Evolutionary conservation across 37 sponge, comb jelly and placozoan species (phyloP), one percentile per base, ranked within the genome.

Genomic region (Dysidea cf. avara): DNA sequence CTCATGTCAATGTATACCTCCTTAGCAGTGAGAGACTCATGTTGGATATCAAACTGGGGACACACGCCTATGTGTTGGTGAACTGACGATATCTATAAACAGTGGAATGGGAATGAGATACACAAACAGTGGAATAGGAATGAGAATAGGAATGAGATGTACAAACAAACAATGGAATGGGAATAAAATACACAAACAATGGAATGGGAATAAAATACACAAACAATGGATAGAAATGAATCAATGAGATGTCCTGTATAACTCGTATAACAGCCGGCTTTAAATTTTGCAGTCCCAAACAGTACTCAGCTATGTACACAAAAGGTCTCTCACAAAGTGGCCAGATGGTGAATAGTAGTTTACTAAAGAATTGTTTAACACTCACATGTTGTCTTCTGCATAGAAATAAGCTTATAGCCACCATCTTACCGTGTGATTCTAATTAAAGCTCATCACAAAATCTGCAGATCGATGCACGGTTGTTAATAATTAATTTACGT

Each of bases 1-100:
- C 38, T 43, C 4, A 2, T 43, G 39, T 16, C 20, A 2, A 21
- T 2, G 38, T 52, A 51, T 34, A n/a, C n/a, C n/a, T 89, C 89
- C 56, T 79, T 56, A 31, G 84, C 69, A 22, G 89, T 83, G 37
- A 89, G 71, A 17, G 79, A 64, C 28, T 70, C 66, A 39, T 79
- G 71, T 25, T 89, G 89, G 46, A 89, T 89, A 32, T 89, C 89
- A 79, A 89, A 89, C 71, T 89, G 89, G n/a, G 89, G 89, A 63
- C 89, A 89, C 64, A 89, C 89, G 13, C 89, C 89, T 0, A 89
- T 36, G 61, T 89, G 89, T 17, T 37, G 64, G 61, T 89, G 84
- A 34, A 89, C 81, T 4, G 57, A 63, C 29, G 39, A 14, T 38
- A 83, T 89, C 83, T 83, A 47, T 18, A 30, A 39, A 77, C 35